Evolutionary conservation across 2,888 invertebrate genomes (phyloP).

Genomic region (Alcis repandata): DNA sequence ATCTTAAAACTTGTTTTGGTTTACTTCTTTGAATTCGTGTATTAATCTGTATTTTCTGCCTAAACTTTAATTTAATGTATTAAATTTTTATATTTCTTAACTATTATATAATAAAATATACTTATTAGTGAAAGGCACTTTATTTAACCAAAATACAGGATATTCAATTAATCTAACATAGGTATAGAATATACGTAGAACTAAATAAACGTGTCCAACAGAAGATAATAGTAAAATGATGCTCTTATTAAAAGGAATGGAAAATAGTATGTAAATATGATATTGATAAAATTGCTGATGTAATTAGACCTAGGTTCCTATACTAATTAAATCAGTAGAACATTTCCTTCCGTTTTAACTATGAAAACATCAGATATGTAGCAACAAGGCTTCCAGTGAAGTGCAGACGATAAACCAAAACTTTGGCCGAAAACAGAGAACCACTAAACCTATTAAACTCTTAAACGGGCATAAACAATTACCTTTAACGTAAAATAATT

Average conservation of each 20-base stretch:
- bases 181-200: conserved; percentile 43
- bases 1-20: conserved; percentile 1
- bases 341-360: conserved; percentile 18
- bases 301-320: conserved; percentile 3
- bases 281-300: conserved; percentile 13
- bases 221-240: conserved; percentile 31
- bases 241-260: conserved; percentile 38
- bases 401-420: conserved; percentile 52
- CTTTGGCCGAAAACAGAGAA: conserved; percentile 72
- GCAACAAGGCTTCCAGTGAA: conserved; percentile 26
- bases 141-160: conserved; percentile 50
- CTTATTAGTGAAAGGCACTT: conserved; percentile 64
- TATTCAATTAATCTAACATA: conserved; percentile 37
- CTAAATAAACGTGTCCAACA: conserved; percentile 26
- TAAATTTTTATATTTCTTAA: conserved; percentile 33
- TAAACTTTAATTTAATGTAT: conserved; percentile 26
- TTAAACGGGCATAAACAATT: conserved; percentile 80
- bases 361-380: conserved; percentile 21
- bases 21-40: neutral
- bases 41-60: conserved; percentile 1
- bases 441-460: conserved; percentile 68
- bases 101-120: conserved; percentile 23
- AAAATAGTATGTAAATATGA: conserved; percentile 12
- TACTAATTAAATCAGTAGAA: conserved; percentile 27
- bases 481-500: conserved; percentile 74